Evolutionary conservation across 1,140 invertebrate species (phyloP).

Genomic region (Myzus persicae): DNA sequence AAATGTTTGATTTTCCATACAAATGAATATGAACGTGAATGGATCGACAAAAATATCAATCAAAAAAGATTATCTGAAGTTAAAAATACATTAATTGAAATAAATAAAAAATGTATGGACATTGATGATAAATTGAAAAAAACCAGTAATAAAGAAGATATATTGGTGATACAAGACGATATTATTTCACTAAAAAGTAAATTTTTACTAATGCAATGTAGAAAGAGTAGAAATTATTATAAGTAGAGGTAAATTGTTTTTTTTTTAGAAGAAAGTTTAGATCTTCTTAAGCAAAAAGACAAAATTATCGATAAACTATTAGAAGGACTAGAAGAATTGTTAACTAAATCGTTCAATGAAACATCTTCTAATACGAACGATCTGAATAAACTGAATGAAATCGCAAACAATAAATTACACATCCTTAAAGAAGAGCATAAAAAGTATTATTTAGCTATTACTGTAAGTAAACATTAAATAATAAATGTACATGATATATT

Average conservation of each 20-base stretch:
- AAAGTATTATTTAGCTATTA: not conserved
- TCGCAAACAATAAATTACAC: not conserved
- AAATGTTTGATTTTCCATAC: not conserved
- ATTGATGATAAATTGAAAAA: not conserved
- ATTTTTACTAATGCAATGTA: not conserved
- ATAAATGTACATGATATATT: not conserved
- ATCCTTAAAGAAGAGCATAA: not conserved
- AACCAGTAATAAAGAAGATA: not conserved
- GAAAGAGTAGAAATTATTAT: not conserved
- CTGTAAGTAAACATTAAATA: not conserved
- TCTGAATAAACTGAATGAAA: not conserved
- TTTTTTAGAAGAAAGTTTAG: constrained; percentile 18
- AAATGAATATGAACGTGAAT: not conserved
- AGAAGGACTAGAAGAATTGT: not conserved
- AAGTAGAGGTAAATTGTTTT: too few species aligned
- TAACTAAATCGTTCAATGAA: not conserved
- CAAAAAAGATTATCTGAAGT: not conserved
- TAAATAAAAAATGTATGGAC: not conserved
- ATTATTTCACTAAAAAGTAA: not conserved
- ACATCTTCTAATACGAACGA: not conserved
- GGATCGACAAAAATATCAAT: not conserved
- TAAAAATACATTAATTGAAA: not conserved
- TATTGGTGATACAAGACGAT: not conserved
- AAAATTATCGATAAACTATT: not conserved
- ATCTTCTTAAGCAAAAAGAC: not conserved